These are phyloP conservation scores for Sitobion miscanthi DNA, from an alignment of 1,140 invertebrate genomes.

Conservation along the genomic window DNA sequence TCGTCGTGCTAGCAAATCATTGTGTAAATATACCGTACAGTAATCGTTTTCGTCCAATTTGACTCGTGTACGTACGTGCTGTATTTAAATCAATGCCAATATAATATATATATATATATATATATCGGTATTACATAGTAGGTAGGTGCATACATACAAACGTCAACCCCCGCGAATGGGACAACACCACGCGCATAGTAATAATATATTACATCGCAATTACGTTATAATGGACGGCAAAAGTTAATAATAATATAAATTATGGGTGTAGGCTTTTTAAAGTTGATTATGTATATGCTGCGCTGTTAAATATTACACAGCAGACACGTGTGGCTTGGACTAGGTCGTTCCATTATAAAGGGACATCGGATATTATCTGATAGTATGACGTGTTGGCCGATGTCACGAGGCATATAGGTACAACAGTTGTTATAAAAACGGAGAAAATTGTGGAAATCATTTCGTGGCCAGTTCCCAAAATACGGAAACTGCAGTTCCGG, in stretches of 20 bases:
- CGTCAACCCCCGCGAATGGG: neutral
- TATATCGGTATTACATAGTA: neutral
- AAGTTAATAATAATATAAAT: neutral
- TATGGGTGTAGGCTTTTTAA: neutral
- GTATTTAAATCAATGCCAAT: neutral
- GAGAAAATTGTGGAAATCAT: neutral
- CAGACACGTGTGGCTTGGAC: neutral
- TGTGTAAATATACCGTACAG: neutral
- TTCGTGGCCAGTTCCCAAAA: neutral
- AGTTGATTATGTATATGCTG: neutral
- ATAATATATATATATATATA: neutral
- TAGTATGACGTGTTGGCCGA: neutral
- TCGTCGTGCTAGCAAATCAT: neutral
- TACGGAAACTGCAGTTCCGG: neutral
- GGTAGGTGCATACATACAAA: neutral
- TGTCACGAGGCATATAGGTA: neutral
- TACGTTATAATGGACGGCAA: neutral
- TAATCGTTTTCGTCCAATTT: neutral
- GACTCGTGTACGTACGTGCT: neutral
- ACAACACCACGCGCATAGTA: neutral
- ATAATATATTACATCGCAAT: slow-evolving; percentile 17
- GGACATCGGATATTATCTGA: neutral
- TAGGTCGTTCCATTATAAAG: neutral
- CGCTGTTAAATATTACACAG: neutral
- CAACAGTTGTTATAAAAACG: neutral